These are phyloP conservation scores for Smutsia gigantea DNA, from an alignment of 2,797 vertebrate species.

Conservation along the genomic window DNA sequence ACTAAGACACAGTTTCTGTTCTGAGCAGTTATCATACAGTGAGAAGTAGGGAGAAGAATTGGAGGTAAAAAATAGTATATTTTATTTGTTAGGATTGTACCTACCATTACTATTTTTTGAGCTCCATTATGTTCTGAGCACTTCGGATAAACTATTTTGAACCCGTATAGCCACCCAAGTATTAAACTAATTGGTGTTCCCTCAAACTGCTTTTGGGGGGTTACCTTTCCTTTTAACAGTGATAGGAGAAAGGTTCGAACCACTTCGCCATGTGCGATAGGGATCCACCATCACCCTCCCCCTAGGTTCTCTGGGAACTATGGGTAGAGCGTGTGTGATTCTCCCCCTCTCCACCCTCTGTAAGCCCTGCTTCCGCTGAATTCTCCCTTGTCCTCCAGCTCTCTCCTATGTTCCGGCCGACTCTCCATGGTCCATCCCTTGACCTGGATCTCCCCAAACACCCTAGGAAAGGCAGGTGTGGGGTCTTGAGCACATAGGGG, in stretches of 20 bases:
- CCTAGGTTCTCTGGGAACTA: background rate
- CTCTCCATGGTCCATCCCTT: background rate
- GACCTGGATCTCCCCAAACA: background rate
- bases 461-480: background rate
- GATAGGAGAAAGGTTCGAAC: no score
- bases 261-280: fast-evolving
- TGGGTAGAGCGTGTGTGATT: fast-evolving
- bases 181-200: background rate
- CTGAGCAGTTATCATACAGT: background rate
- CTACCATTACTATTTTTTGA: no score
- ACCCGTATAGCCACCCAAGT: background rate
- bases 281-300: no score
- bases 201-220: background rate
- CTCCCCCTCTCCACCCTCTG: background rate
- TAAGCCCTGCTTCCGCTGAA: background rate
- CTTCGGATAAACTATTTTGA: background rate
- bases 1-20: background rate
- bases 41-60: background rate
- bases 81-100: background rate
- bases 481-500: background rate
- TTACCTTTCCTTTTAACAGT: background rate
- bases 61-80: no score
- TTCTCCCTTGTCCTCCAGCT: background rate
- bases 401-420: no score
- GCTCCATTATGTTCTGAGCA: background rate